phyloP scores from a whole-genome alignment of 1,140 invertebrate species.

The Pararge aegeria region DNA sequence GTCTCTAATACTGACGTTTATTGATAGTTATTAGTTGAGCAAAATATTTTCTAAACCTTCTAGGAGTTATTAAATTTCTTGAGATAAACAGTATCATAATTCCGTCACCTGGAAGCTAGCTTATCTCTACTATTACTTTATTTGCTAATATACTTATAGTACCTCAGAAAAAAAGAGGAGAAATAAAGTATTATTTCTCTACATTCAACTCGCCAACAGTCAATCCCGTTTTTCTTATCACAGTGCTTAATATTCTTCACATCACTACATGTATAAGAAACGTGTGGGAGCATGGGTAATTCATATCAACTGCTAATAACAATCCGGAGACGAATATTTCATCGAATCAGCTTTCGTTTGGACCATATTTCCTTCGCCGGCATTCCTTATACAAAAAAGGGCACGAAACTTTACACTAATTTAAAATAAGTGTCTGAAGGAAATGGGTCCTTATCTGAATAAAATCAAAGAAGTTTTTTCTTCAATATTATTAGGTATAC shows the following conservation, averaged over 20 bases:
- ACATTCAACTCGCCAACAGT: not conserved
- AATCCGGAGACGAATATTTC: slow-evolving; percentile 32
- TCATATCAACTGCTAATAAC: slow-evolving; percentile 34
- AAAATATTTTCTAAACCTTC: too few relatives aligned
- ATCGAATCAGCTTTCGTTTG: slow-evolving; percentile 27
- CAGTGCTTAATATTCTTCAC: not conserved
- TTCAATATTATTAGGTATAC: too few relatives aligned
- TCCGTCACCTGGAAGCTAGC: too few relatives aligned
- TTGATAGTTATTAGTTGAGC: too few relatives aligned
- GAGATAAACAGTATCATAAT: too few relatives aligned
- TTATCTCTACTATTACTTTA: too few relatives aligned
- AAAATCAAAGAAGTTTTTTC: too few relatives aligned
- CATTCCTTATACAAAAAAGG: not conserved
- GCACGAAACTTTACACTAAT: not conserved
- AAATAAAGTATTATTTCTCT: too few relatives aligned
- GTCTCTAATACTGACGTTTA: too few relatives aligned
- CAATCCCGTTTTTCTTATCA: not conserved
- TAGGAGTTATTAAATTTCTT: too few relatives aligned
- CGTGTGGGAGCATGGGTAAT: slow-evolving; percentile 26
- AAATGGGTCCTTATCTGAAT: too few relatives aligned
- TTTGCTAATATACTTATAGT: not conserved
- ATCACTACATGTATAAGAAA: slow-evolving; percentile 29
- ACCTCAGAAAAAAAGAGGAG: not conserved
- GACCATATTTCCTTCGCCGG: slow-evolving; percentile 20
- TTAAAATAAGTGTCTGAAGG: too few relatives aligned